Percentiles rank a stretch among this genome's conserved stretches.
These are phyloP conservation scores for Henricia sp. DNA, from an alignment of 53 echinoderm and acorn worm species.

Conservation along the genomic window DNA sequence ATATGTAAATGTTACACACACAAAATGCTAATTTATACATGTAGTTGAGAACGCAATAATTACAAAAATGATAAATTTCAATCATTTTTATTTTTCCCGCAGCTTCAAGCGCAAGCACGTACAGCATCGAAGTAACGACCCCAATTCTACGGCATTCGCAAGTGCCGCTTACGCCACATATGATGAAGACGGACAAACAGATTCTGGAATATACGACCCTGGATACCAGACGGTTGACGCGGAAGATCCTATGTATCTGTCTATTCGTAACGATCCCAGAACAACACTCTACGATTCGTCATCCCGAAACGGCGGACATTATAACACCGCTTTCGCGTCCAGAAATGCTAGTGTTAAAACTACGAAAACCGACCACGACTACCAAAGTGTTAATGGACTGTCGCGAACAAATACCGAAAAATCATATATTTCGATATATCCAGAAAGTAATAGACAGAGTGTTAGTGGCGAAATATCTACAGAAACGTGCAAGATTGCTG, in stretches of 20 bases:
- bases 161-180: constrained; percentile 39
- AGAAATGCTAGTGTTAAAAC: constrained; percentile 27
- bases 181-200: constrained; percentile 11
- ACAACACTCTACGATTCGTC: background rate
- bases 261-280: constrained; percentile 45
- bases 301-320: background rate
- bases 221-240: constrained; percentile 30
- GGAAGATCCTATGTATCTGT: constrained; percentile 32
- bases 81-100: background rate
- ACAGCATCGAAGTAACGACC: background rate
- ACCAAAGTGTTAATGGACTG: constrained; percentile 30
- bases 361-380: constrained; percentile 51
- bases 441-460: background rate
- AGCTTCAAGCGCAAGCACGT: background rate
- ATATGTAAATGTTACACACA: too few relatives aligned
- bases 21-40: too few relatives aligned
- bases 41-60: too few relatives aligned
- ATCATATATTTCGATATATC: constrained; percentile 32
- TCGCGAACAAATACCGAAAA: constrained; percentile 41
- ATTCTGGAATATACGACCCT: constrained; percentile 53
- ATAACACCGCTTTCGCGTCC: background rate
- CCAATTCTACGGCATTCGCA: background rate
- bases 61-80: too few relatives aligned
- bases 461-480: constrained; percentile 2
- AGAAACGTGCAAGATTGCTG: background rate